A percentile compares a stretch with the other conserved stretches of the same genome.
Conservation (phyloP, 2,797 vertebrate genomes). For the Leuciscus waleckii region DNA sequence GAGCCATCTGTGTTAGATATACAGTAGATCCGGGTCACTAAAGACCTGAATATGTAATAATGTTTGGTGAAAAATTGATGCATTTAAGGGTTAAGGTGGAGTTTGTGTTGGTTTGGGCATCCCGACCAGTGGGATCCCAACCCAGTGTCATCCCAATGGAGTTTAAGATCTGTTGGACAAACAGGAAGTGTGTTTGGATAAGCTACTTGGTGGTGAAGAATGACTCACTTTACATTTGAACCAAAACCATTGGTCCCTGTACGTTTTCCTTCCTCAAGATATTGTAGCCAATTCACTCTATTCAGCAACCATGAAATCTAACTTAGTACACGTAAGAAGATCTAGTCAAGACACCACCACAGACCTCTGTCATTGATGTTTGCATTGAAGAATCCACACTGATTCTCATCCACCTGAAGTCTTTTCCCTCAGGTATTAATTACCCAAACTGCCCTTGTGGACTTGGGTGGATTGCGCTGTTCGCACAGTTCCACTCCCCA, state of each 20-base stretch:
- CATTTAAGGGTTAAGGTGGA: too few species aligned
- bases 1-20: neutral
- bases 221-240: neutral
- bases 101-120: neutral
- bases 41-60: too few species aligned
- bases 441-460: slow-evolving; percentile 7
- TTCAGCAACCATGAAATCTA: neutral
- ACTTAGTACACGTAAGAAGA: neutral
- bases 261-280: neutral
- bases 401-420: slow-evolving; percentile 26
- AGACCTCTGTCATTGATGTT: slow-evolving; percentile 27
- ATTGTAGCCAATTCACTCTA: neutral
- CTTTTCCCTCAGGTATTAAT: slow-evolving; percentile 22
- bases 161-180: neutral
- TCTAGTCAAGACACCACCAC: neutral
- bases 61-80: too few species aligned
- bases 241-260: neutral
- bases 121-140: neutral
- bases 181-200: neutral
- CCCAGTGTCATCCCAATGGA: neutral
- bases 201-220: neutral
- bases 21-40: too few species aligned
- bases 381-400: slow-evolving; percentile 14
- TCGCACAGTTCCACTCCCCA: neutral
- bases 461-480: neutral